A percentile compares a stretch with the other conserved stretches of the same genome.
Evolutionary conservation across 2,888 invertebrate genomes (phyloP).

Genomic region (Neelides folsomi): DNA sequence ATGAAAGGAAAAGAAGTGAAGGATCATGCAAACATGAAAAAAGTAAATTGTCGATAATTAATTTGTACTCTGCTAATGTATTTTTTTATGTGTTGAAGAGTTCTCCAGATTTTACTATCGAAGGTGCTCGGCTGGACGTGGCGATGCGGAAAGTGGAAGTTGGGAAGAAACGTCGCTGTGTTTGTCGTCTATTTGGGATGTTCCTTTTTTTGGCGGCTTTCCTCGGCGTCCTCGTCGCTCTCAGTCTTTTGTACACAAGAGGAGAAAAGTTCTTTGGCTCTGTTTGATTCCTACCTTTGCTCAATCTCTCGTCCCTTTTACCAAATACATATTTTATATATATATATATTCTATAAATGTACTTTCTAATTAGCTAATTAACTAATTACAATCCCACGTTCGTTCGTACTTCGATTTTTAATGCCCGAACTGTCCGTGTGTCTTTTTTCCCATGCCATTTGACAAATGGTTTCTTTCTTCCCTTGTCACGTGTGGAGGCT

Average conservation of each 20-base stretch:
- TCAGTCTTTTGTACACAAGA: constrained; percentile 32
- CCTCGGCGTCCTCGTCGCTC: constrained; percentile 31
- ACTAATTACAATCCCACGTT: too few species aligned
- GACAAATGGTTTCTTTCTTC: too few species aligned
- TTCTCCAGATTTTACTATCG: constrained; percentile 33
- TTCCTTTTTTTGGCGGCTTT: constrained; percentile 31
- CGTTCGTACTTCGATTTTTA: too few species aligned
- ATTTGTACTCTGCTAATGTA: constrained; percentile 4
- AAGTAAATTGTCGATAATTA: background rate
- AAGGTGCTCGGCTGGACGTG: constrained; percentile 29
- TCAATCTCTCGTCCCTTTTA: too few species aligned
- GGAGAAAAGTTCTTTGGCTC: constrained; percentile 33
- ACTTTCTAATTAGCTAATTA: too few species aligned
- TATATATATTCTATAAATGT: too few species aligned
- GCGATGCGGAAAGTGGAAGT: constrained; percentile 28
- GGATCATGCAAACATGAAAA: background rate
- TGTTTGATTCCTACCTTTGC: constrained; percentile 12
- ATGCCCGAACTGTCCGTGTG: too few species aligned
- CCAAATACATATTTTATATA: too few species aligned
- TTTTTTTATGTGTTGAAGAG: constrained; percentile 17
- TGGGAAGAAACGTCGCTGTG: constrained; percentile 29
- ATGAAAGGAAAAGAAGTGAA: constrained; percentile 2
- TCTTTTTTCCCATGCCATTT: too few species aligned
- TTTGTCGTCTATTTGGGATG: constrained; percentile 30
- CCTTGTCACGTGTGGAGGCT: too few species aligned